A percentile compares a stretch with the other conserved stretches of the same genome.
Evolutionary conservation across 2,113 vertebrate species (phyloP).

Genomic region (Pterocles gutturalis): DNA sequence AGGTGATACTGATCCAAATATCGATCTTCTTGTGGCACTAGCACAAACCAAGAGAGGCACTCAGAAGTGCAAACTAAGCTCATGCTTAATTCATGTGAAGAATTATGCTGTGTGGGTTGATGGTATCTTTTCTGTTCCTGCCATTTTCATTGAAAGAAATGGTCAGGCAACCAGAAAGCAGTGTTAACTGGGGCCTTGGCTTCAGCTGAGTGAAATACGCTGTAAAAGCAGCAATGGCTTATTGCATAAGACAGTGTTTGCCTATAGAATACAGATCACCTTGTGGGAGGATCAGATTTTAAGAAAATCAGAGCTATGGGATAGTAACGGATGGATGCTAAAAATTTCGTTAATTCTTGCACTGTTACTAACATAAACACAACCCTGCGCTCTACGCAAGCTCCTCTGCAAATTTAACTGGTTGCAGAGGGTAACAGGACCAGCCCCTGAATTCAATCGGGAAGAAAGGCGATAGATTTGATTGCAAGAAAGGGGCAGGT

Average conservation of each 20-base stretch:
- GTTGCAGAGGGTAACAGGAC: not conserved
- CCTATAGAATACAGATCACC: not conserved
- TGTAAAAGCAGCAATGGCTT: not conserved
- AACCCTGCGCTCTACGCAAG: not conserved
- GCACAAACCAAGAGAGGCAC: not conserved
- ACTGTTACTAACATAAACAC: not conserved
- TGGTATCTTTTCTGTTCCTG: not conserved
- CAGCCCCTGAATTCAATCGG: not conserved
- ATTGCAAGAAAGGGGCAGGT: not conserved
- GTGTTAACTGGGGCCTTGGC: not conserved
- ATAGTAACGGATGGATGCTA: not conserved
- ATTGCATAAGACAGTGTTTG: not conserved
- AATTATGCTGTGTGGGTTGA: not conserved
- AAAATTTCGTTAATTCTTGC: not conserved
- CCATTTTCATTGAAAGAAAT: not conserved
- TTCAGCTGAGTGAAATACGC: not conserved
- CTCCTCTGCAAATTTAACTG: not conserved
- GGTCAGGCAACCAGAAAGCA: not conserved
- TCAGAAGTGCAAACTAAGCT: not conserved
- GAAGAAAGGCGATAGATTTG: not conserved
- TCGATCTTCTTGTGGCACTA: not conserved
- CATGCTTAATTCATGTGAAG: not conserved
- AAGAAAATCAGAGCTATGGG: not conserved
- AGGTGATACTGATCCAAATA: not conserved
- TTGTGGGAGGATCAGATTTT: slow-evolving; percentile 8